Conservation (phyloP, 2,797 vertebrate genomes). For the Zenarchopterus dispar region DNA sequence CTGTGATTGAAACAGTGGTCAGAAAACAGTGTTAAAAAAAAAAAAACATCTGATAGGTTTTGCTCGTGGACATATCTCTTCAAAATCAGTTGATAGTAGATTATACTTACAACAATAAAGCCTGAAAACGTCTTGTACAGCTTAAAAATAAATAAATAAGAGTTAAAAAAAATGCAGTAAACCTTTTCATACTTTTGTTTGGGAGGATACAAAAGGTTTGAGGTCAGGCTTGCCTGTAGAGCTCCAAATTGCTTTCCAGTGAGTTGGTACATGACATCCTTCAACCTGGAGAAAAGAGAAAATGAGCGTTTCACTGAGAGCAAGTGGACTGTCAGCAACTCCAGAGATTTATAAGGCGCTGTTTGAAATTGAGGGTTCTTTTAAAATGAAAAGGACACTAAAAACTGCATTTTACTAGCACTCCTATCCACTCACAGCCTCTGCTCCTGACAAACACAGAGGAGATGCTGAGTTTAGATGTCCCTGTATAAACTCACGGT, state of each 20-base stretch:
- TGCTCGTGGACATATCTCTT: slow-evolving; percentile 51
- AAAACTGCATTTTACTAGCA: slow-evolving; percentile 8
- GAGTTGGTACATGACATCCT: slow-evolving; percentile 60
- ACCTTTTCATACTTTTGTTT: slow-evolving; percentile 23
- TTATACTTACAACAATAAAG: slow-evolving; percentile 58
- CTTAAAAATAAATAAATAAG: slow-evolving; percentile 6
- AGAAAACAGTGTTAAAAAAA: slow-evolving; percentile 34
- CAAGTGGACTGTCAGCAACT: slow-evolving; percentile 39
- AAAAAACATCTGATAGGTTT: slow-evolving; percentile 56
- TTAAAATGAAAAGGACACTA: slow-evolving; percentile 29
- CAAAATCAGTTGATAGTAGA: slow-evolving; percentile 51
- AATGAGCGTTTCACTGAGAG: slow-evolving; percentile 37
- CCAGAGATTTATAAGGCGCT: slow-evolving; percentile 32
- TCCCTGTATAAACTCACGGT: slow-evolving; percentile 20
- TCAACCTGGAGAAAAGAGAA: slow-evolving; percentile 47
- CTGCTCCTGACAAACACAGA: slow-evolving; percentile 5
- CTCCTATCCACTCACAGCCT: slow-evolving; percentile 5
- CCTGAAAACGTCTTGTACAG: slow-evolving; percentile 11
- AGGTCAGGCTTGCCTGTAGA: slow-evolving; percentile 45
- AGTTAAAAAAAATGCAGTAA: background rate
- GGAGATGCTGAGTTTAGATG: slow-evolving; percentile 7
- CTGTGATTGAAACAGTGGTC: slow-evolving; percentile 66
- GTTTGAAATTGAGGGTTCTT: slow-evolving; percentile 36
- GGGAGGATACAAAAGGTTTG: slow-evolving; percentile 31
- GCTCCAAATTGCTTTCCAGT: slow-evolving; percentile 58